These are phyloP conservation scores for Porites rus DNA, from an alignment of 92 coral and sea anemone species.

Conservation along the genomic window DNA sequence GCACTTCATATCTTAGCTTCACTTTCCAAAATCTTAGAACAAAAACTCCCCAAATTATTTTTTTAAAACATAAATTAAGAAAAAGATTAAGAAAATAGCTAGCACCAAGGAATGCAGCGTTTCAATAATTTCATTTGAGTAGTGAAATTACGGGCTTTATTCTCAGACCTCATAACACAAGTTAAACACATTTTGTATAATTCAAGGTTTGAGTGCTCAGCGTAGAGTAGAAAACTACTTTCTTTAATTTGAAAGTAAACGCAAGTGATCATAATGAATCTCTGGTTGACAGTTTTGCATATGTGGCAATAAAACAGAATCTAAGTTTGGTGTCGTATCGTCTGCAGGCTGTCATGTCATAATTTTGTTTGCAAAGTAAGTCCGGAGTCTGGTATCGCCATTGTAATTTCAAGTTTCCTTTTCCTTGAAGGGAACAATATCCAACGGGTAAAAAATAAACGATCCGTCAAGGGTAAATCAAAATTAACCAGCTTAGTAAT, in stretches of 20 bases:
- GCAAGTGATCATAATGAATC: background rate
- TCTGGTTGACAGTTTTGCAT: background rate
- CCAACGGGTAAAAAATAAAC: background rate
- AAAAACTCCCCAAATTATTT: background rate
- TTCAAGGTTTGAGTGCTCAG: background rate
- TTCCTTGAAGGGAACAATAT: slow-evolving; percentile 6
- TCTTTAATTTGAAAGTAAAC: background rate
- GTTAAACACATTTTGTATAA: background rate
- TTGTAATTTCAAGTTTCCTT: background rate
- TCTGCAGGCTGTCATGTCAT: background rate
- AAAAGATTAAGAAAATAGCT: background rate
- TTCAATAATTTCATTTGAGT: background rate
- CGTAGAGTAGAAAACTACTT: background rate
- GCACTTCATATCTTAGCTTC: background rate
- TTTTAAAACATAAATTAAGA: background rate
- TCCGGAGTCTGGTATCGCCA: background rate
- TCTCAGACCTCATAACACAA: background rate
- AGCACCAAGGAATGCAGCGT: background rate
- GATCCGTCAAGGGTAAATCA: background rate
- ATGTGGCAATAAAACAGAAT: background rate
- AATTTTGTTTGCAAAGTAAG: background rate
- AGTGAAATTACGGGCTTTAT: background rate
- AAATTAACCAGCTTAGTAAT: no score
- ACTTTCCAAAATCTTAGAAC: background rate
- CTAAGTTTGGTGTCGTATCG: background rate